A percentile compares a stretch with the other conserved stretches of the same genome.
Evolutionary conservation across 2,113 vertebrate species (phyloP).

Genomic region (Tragelaphus strepsiceros): DNA sequence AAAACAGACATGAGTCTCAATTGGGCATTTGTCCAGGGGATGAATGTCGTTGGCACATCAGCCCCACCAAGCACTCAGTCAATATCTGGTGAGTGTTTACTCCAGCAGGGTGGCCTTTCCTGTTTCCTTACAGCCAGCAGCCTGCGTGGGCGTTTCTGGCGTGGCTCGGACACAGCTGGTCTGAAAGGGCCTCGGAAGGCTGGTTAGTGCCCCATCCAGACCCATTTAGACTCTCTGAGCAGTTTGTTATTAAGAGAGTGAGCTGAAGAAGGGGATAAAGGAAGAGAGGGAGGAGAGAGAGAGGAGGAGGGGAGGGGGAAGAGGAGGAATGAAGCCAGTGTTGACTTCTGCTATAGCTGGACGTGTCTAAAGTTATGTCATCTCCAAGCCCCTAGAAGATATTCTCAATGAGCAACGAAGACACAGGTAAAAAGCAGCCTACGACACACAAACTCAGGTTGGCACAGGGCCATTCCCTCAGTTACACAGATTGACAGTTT

Average conservation of each 20-base stretch:
- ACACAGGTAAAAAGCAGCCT: not conserved
- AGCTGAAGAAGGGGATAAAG: not conserved
- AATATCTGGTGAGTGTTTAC: conserved; percentile 19
- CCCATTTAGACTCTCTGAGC: not conserved
- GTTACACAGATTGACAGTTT: not conserved
- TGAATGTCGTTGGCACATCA: not conserved
- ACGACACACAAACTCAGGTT: not conserved
- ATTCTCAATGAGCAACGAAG: not conserved
- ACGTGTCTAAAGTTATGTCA: not conserved
- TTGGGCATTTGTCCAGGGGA: not conserved
- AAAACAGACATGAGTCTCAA: not conserved
- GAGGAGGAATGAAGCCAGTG: not conserved
- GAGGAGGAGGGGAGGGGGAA: no score
- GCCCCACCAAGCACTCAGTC: not conserved
- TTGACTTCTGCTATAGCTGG: not conserved
- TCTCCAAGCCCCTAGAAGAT: not conserved
- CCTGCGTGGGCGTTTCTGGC: conserved; percentile 34
- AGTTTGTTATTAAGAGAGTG: not conserved
- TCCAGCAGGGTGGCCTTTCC: not conserved
- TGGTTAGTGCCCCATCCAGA: not conserved
- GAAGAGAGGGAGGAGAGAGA: rapidly evolving
- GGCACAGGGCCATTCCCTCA: not conserved
- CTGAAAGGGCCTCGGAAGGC: not conserved
- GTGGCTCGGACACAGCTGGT: not conserved
- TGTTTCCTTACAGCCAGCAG: not conserved